Evolutionary conservation across 1,140 invertebrate genomes (phyloP), one percentile per base, ranked within the genome.

Genomic region (Sitobion miscanthi): DNA sequence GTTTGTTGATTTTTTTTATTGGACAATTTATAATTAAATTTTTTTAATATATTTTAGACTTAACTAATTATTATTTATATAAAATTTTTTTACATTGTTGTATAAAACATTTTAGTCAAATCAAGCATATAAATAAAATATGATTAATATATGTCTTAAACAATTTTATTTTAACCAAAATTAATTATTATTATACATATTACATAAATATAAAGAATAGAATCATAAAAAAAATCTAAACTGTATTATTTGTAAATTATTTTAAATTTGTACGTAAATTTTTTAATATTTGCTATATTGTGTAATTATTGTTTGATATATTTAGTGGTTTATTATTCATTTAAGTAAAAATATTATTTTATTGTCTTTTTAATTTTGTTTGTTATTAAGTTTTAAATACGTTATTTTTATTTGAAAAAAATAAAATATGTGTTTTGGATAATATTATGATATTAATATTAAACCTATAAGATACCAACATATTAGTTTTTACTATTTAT

Each of bases 201-300:
- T 14, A 7, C 42, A 57, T 42, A 54, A 54, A 57, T 57, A 57
- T 57, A 23, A 11, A 57, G 20, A 42, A 54, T 23, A 38, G 2
- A 89, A 38, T 54, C 42, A 57, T 54, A 8, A 30, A 49, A 49
- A 25, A n/a, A 52, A 52, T n/a, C 45, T 25, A 14, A 89, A 38
- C 38, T 89, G 52, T 89, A 89, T 89, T 89, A 35, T 49, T 87
- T 87, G 14, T 86, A 86, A 86, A 86, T 47, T 49, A 30, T 87
- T 52, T 88, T 52, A 35, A 57, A 57, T 57, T 38, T 89, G 88
- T 57, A 57, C 2, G 23, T 57, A 89, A 38, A 8, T 11, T 57
- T 89, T 54, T 89, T 89, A 57, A 89, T 89, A 23, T 89, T 89
- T 54, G 87, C 35, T 42, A 23, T 87, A 47, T 49, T 49, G 47